Percentiles rank a stretch among this genome's conserved stretches.
Evolutionary conservation across 1,140 invertebrate species (phyloP).

Genomic region (Ceratina japonica): DNA sequence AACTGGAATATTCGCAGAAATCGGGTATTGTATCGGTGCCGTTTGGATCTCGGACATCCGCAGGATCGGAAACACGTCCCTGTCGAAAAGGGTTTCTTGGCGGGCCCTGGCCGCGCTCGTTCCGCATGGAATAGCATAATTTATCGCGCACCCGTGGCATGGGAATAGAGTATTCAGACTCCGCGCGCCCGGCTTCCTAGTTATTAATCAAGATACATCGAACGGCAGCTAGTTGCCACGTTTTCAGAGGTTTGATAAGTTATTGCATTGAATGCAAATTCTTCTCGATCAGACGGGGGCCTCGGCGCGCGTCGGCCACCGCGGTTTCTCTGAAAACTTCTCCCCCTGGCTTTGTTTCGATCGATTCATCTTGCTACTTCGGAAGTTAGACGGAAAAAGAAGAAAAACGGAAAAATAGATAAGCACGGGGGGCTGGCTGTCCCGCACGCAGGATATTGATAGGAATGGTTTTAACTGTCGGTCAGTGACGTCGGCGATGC

Average conservation of each 20-base stretch:
- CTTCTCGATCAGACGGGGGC: constrained; percentile 54
- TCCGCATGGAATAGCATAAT: constrained; percentile 55
- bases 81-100: constrained; percentile 12
- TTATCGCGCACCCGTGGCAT: constrained; percentile 55
- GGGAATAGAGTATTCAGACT: constrained; percentile 56
- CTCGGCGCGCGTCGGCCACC: background rate
- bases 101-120: constrained; percentile 14
- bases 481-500: background rate
- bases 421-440: background rate
- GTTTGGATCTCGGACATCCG: background rate
- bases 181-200: constrained; percentile 63
- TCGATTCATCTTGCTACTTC: constrained; percentile 24
- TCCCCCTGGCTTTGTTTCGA: constrained; percentile 25
- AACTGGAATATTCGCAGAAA: background rate
- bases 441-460: constrained; percentile 26
- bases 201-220: constrained; percentile 73
- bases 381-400: constrained; percentile 4
- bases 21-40: background rate
- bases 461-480: constrained; percentile 4
- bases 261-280: constrained; percentile 73
- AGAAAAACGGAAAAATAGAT: background rate
- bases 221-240: constrained; percentile 42
- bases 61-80: constrained; percentile 3
- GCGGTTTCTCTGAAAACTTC: constrained; percentile 43
- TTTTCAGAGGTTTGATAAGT: constrained; percentile 65